Percentiles rank a stretch among this genome's conserved stretches.
Conservation (phyloP, 2,113 vertebrate species). For the Brevimyrus niger region DNA sequence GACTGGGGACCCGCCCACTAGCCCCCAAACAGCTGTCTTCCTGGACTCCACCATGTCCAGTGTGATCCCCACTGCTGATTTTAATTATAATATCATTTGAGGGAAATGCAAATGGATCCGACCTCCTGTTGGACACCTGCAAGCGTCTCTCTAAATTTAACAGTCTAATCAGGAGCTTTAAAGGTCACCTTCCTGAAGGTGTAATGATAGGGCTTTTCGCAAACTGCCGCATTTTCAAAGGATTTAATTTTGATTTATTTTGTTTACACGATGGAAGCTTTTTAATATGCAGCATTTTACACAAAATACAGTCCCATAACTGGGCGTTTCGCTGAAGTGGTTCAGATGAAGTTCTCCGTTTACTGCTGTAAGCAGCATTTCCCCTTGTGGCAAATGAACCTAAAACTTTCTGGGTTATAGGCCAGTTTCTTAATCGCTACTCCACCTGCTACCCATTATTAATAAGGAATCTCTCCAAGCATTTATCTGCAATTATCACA, state of each 20-base stretch:
- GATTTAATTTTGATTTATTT: not conserved
- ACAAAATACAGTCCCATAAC: not conserved
- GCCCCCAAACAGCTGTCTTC: not conserved
- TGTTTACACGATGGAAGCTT: not conserved
- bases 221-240: not conserved
- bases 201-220: not conserved
- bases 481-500: constrained; percentile 26
- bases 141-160: not conserved
- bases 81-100: not conserved
- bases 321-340: not conserved
- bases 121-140: not conserved
- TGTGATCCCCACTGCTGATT: not conserved
- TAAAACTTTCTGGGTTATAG: not conserved
- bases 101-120: not conserved
- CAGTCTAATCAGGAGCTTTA: not conserved
- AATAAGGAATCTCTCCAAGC: not conserved
- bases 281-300: not conserved
- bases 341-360: not conserved
- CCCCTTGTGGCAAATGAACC: not conserved
- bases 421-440: not conserved
- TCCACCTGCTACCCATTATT: not conserved
- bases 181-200: not conserved
- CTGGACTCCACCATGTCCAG: not conserved
- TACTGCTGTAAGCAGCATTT: not conserved
- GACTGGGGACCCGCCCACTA: not conserved